These are phyloP conservation scores for Trinectes maculatus DNA, from an alignment of 2,113 vertebrate genomes.

Conservation along the genomic window DNA sequence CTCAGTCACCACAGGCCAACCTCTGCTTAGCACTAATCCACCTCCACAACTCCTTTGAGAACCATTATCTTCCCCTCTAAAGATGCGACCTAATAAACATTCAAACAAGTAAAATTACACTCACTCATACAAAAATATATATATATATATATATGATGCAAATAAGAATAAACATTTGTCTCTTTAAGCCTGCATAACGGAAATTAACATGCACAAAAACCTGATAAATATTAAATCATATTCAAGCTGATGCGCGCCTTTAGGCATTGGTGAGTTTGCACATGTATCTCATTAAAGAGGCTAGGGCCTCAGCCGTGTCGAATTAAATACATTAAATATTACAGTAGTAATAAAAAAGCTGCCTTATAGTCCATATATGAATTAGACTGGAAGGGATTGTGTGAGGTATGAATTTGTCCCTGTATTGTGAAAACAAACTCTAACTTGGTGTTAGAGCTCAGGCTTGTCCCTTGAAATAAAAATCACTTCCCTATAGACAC, in stretches of 20 bases:
- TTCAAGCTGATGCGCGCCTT: constrained; percentile 50
- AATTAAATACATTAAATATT: constrained; percentile 76
- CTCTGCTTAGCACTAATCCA: constrained; percentile 14
- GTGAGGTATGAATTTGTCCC: constrained; percentile 73
- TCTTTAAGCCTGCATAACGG: constrained; percentile 54
- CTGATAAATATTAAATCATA: constrained; percentile 74
- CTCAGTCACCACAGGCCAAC: neutral
- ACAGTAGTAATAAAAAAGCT: constrained; percentile 79
- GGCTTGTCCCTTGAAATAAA: constrained; percentile 32
- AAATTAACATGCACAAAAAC: constrained; percentile 74
- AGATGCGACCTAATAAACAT: constrained; percentile 13
- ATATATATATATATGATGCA: neutral
- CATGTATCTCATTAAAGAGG: constrained; percentile 17
- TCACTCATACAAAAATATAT: constrained; percentile 9
- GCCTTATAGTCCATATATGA: constrained; percentile 67
- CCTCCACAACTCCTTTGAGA: constrained; percentile 1
- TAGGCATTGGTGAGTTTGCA: constrained; percentile 43
- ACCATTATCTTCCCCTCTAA: neutral
- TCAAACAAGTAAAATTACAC: constrained; percentile 13
- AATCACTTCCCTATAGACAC: constrained; percentile 19
- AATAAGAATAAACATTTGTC: constrained; percentile 17
- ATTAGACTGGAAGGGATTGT: constrained; percentile 44
- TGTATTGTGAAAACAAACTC: constrained; percentile 16
- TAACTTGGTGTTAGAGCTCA: constrained; percentile 50
- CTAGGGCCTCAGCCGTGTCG: constrained; percentile 28